phyloP scores from a whole-genome alignment of 1,140 invertebrate species.

The Diorhabda sublineata region DNA sequence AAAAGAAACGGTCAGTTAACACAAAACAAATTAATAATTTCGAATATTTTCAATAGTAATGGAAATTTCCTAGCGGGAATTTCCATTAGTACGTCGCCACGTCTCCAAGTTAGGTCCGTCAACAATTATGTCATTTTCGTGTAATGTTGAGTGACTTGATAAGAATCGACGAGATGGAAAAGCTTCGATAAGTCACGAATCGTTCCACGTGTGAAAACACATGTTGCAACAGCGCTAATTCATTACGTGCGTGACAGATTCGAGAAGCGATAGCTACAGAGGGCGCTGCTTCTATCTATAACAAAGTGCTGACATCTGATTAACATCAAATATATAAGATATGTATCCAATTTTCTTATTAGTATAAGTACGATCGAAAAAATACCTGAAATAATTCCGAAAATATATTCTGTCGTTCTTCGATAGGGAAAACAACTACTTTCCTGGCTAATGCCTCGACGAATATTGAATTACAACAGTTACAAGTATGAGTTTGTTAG shows the following conservation, averaged over 20 bases:
- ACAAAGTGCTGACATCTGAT: constrained; percentile 1
- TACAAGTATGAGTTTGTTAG: too few relatives aligned
- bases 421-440: too few relatives aligned
- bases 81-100: not conserved
- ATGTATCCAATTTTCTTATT: too few relatives aligned
- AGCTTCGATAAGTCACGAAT: constrained; percentile 16
- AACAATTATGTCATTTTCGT: constrained; percentile 22
- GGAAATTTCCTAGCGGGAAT: not conserved
- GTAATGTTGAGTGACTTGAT: constrained; percentile 19
- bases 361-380: too few relatives aligned
- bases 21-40: too few relatives aligned
- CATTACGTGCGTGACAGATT: constrained; percentile 19
- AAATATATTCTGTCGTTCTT: too few relatives aligned
- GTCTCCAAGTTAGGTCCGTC: not conserved
- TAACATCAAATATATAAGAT: too few relatives aligned
- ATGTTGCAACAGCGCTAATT: constrained; percentile 21
- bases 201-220: constrained; percentile 21
- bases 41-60: too few relatives aligned
- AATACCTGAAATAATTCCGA: too few relatives aligned
- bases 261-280: not conserved
- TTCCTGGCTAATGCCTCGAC: too few relatives aligned
- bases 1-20: too few relatives aligned
- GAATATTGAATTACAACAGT: too few relatives aligned
- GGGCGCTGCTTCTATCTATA: not conserved
- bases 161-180: constrained; percentile 12